Percentiles rank a stretch among this genome's conserved stretches.
Conservation (phyloP, 2,797 vertebrate species). For the Danio kyathit region DNA sequence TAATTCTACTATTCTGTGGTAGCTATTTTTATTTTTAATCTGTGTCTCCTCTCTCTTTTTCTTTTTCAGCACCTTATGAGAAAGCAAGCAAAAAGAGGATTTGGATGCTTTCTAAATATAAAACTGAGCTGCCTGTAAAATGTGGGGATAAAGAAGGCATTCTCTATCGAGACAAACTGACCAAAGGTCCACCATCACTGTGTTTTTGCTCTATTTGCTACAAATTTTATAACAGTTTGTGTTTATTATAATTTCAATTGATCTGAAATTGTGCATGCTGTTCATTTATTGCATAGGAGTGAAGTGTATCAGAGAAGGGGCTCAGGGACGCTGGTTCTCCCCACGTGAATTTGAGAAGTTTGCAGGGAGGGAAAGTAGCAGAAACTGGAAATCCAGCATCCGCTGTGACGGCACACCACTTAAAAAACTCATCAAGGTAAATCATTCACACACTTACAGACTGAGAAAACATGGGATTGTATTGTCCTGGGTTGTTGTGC, state of each 20-base stretch:
- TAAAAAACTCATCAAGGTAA: constrained; percentile 72
- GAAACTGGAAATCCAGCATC: constrained; percentile 78
- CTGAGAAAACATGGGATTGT: too few relatives aligned
- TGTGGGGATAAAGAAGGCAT: constrained; percentile 65
- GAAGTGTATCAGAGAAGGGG: constrained; percentile 53
- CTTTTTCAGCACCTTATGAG: constrained; percentile 65
- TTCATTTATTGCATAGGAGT: constrained; percentile 64
- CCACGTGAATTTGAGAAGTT: constrained; percentile 70
- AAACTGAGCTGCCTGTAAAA: constrained; percentile 69
- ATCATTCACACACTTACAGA: neutral
- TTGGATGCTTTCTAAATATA: constrained; percentile 70
- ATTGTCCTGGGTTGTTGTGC: neutral
- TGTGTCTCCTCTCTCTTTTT: too few relatives aligned
- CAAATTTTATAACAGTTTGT: neutral
- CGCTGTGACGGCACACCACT: constrained; percentile 60
- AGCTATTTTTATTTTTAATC: too few relatives aligned
- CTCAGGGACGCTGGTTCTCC: constrained; percentile 62
- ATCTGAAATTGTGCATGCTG: neutral
- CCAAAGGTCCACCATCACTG: constrained; percentile 64
- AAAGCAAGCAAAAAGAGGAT: constrained; percentile 53
- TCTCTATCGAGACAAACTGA: constrained; percentile 65
- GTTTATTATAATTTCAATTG: neutral
- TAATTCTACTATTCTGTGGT: too few relatives aligned
- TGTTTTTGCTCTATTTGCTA: neutral
- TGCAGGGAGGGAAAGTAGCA: constrained; percentile 61